Evolutionary conservation across 2,797 vertebrate species (phyloP).

Genomic region (Pangasius macronema): DNA sequence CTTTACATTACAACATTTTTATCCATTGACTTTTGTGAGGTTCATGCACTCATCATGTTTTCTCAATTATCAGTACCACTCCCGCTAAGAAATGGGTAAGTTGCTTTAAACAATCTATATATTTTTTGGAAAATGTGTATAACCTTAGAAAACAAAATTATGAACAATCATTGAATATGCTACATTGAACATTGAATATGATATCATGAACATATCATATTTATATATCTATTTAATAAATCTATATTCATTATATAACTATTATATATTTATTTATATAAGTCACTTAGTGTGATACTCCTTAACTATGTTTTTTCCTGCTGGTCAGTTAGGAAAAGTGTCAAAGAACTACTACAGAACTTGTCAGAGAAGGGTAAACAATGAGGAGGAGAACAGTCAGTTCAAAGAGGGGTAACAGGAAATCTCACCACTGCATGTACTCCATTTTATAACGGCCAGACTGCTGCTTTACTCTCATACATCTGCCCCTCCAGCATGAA

Average conservation of each 20-base stretch:
- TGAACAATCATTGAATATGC: neutral
- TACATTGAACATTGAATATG: neutral
- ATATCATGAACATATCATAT: neutral
- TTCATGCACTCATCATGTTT: conserved; percentile 21
- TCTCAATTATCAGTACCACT: neutral
- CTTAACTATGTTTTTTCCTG: neutral
- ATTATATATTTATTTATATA: neutral
- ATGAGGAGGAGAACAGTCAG: conserved; percentile 25
- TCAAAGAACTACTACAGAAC: neutral
- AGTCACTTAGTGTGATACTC: neutral
- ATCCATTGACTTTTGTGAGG: conserved; percentile 13
- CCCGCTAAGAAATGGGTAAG: neutral
- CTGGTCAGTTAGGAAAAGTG: neutral
- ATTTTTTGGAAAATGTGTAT: neutral
- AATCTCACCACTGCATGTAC: conserved; percentile 53
- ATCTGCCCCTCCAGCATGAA: conserved; percentile 51
- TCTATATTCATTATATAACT: neutral
- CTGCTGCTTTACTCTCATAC: conserved; percentile 58
- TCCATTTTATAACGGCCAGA: conserved; percentile 55
- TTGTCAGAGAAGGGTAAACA: neutral
- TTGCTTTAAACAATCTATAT: neutral
- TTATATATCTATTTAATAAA: neutral
- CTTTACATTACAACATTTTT: conserved; percentile 41
- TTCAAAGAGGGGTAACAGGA: conserved; percentile 55
- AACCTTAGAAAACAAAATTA: neutral